Percentiles rank a stretch among this genome's conserved stretches.
Evolutionary conservation across 2,888 invertebrate genomes (phyloP).

Genomic region (Leucoma salicis): DNA sequence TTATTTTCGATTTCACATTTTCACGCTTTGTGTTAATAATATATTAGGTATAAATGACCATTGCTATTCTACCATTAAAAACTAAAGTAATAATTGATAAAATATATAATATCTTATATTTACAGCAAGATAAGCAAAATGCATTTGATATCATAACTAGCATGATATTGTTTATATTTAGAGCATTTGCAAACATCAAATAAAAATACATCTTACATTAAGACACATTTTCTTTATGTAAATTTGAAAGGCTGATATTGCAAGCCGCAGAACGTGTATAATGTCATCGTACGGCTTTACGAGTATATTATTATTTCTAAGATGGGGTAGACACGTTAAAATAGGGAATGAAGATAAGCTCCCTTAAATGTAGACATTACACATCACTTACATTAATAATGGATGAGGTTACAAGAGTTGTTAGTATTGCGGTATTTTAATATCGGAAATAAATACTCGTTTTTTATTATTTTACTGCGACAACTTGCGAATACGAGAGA

Average conservation of each 20-base stretch:
- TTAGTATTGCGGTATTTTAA: neutral
- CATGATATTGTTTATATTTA: neutral
- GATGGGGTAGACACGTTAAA: constrained; percentile 26
- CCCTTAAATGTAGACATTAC: constrained; percentile 26
- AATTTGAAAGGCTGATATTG: constrained; percentile 21
- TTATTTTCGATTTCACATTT: too few relatives aligned
- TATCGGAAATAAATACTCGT: too few relatives aligned
- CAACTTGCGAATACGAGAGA: too few relatives aligned
- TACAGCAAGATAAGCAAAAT: too few relatives aligned
- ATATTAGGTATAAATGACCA: too few relatives aligned
- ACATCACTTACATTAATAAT: constrained; percentile 18
- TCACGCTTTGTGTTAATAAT: too few relatives aligned
- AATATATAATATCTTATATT: too few relatives aligned
- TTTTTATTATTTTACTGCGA: too few relatives aligned
- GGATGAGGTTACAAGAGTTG: neutral
- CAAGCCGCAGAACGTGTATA: constrained; percentile 15
- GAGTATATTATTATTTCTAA: constrained; percentile 26
- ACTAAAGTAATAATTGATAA: too few relatives aligned
- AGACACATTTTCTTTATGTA: constrained; percentile 19
- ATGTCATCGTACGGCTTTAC: constrained; percentile 24
- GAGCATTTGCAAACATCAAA: constrained; percentile 20
- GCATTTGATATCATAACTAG: neutral
- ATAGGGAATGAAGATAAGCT: constrained; percentile 29
- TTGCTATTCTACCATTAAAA: too few relatives aligned
- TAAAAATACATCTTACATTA: constrained; percentile 28